phyloP scores from a whole-genome alignment of 2,797 vertebrate genomes.

The Eulemur rubriventer region DNA sequence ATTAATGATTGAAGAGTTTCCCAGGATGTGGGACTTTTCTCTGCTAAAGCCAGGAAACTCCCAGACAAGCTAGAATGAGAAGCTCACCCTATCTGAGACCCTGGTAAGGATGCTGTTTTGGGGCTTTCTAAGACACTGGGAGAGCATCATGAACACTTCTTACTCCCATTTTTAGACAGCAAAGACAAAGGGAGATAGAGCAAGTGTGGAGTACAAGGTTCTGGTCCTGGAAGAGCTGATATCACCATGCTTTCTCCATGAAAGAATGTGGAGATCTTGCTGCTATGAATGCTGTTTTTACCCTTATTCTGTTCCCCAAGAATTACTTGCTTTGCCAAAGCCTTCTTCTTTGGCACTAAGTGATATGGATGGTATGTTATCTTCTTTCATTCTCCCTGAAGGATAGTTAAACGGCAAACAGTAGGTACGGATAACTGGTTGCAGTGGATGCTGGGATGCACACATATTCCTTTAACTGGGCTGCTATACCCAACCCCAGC shows the following conservation, averaged over 20 bases:
- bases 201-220: background rate
- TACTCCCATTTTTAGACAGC: background rate
- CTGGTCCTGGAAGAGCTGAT: background rate
- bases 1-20: background rate
- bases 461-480: background rate
- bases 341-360: background rate
- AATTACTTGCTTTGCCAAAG: background rate
- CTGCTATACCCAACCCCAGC: background rate
- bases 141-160: background rate
- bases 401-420: background rate
- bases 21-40: background rate
- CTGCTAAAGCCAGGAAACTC: background rate
- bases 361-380: background rate
- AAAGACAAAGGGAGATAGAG: background rate
- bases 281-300: background rate
- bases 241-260: background rate
- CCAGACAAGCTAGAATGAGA: background rate
- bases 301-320: background rate
- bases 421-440: background rate
- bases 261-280: background rate
- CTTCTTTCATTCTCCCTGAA: background rate
- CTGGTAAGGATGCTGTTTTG: background rate
- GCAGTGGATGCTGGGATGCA: background rate
- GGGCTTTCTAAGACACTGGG: background rate
- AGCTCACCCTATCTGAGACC: background rate